Evolutionary conservation across 2,797 vertebrate genomes (phyloP), one percentile per base, ranked within the genome.

Genomic region (Dicrostonyx torquatus): DNA sequence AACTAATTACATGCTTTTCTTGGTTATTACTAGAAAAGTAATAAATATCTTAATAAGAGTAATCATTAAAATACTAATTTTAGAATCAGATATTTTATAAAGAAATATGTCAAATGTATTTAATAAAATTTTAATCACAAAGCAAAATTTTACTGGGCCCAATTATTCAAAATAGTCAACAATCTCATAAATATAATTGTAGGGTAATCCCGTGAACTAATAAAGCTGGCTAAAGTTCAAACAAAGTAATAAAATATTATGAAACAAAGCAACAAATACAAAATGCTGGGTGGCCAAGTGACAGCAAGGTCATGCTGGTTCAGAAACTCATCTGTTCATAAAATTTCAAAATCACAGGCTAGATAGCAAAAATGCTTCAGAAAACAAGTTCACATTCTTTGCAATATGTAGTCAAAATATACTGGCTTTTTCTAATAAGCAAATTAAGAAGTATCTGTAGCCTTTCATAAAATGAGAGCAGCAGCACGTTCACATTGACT

Each of bases 1-100:
- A 87, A 37, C 82, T 90, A 87, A 86, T 89, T 66, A 79, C 37
- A 92, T 50, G n/a, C 6, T 15, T 68, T 92, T 82, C 50, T 76
- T 62, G 43, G 70, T 24, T 2, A 80, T 7, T 73, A 15, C 73
- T 79, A 96, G 64, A 72, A 92, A 85, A 75, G 15, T 89, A 91
- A 73, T 72, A 80, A 78, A 55, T 86, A 96, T 80, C 84, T 88
- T 88, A 90, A 62, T 66, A 73, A 84, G 76, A 84, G 29, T 15
- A 87, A 58, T 68, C 70, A 91, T 64, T 83, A 89, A 91, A 73
- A 89, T 73, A 85, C 14, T 75, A 89, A 79, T 89, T 84, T 79
- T 79, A 77, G 40, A 34, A 31, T 15, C 48, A 40, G 22, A 50
- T 85, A 66, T 29, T 85, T 66, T 43, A 68, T 86, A 80, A 85